phyloP scores from a whole-genome alignment of 1,140 invertebrate species.

The Drosophila kohkoa region DNA sequence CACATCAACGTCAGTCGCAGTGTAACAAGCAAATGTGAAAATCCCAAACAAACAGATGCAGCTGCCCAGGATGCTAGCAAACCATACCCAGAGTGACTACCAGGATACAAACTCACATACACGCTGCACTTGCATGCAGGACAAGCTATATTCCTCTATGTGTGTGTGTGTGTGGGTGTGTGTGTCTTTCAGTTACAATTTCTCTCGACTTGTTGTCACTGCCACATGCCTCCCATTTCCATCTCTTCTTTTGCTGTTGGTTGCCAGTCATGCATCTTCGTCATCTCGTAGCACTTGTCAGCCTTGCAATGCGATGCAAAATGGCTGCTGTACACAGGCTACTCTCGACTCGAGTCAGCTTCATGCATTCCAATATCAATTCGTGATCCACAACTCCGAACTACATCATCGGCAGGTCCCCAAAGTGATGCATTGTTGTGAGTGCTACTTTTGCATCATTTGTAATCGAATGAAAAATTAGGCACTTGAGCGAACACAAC shows the following conservation, averaged over 20 bases:
- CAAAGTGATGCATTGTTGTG: slow-evolving; percentile 58
- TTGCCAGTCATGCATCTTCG: slow-evolving; percentile 67
- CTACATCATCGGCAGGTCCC: slow-evolving; percentile 6
- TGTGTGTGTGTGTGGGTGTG: slow-evolving; percentile 9
- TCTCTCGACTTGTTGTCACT: slow-evolving; percentile 66
- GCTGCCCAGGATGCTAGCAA: slow-evolving; percentile 53
- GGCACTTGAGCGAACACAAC: slow-evolving; percentile 26
- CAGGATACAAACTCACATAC: slow-evolving; percentile 6
- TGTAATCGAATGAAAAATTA: slow-evolving; percentile 43
- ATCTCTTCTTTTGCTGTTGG: slow-evolving; percentile 18
- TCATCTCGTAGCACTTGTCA: slow-evolving; percentile 78
- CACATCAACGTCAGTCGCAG: slow-evolving; percentile 71
- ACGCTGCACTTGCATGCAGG: slow-evolving; percentile 23
- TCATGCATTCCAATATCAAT: not conserved
- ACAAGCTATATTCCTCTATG: slow-evolving; percentile 29
- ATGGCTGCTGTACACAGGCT: slow-evolving; percentile 42
- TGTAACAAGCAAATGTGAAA: slow-evolving; percentile 73
- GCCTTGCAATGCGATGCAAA: slow-evolving; percentile 63
- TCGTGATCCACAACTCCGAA: slow-evolving; percentile 8
- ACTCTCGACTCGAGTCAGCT: not conserved
- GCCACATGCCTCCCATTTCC: slow-evolving; percentile 47
- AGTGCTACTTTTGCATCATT: slow-evolving; percentile 45
- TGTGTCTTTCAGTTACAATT: slow-evolving; percentile 58
- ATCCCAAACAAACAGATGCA: slow-evolving; percentile 73
- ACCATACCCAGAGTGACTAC: not conserved